phyloP scores from a whole-genome alignment of 2,888 invertebrate species.

The Callimorpha dominula region DNA sequence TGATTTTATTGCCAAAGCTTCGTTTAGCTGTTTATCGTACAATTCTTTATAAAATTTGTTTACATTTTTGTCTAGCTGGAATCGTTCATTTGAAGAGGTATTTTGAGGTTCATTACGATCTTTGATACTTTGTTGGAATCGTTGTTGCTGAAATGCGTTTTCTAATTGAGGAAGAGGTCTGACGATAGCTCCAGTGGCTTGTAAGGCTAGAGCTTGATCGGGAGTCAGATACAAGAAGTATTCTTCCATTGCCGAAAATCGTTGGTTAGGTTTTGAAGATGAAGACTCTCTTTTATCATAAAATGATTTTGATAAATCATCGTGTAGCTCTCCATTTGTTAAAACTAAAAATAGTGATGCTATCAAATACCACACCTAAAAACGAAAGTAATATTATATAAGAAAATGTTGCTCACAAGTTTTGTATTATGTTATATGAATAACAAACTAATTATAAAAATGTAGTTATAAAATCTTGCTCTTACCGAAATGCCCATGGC shows the following conservation, averaged over 20 bases:
- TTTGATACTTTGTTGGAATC: conserved; percentile 32
- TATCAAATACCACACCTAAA: conserved; percentile 63
- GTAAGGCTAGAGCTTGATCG: conserved; percentile 68
- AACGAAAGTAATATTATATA: conserved; percentile 25
- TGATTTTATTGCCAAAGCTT: conserved; percentile 22
- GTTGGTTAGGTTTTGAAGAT: conserved; percentile 36
- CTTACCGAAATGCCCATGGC: conserved; percentile 68
- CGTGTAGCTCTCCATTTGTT: conserved; percentile 55
- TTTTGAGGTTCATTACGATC: conserved; percentile 37
- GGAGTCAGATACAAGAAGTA: conserved; percentile 74
- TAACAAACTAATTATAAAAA: not conserved
- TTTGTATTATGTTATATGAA: not conserved
- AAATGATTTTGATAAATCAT: conserved; percentile 63
- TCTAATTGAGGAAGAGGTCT: conserved; percentile 50
- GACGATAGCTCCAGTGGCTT: conserved; percentile 61
- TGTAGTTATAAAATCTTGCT: conserved; percentile 21
- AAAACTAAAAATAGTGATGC: conserved; percentile 52
- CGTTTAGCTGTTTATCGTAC: conserved; percentile 40
- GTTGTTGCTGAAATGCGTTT: conserved; percentile 35
- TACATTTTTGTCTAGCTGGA: conserved; percentile 19
- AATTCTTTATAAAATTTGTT: conserved; percentile 42
- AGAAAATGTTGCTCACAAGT: not conserved
- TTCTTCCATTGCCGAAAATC: conserved; percentile 63
- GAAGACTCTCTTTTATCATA: conserved; percentile 37
- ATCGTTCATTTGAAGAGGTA: conserved; percentile 30